phyloP scores from a whole-genome alignment of 2,888 invertebrate species.

The Melanophora roralis region DNA sequence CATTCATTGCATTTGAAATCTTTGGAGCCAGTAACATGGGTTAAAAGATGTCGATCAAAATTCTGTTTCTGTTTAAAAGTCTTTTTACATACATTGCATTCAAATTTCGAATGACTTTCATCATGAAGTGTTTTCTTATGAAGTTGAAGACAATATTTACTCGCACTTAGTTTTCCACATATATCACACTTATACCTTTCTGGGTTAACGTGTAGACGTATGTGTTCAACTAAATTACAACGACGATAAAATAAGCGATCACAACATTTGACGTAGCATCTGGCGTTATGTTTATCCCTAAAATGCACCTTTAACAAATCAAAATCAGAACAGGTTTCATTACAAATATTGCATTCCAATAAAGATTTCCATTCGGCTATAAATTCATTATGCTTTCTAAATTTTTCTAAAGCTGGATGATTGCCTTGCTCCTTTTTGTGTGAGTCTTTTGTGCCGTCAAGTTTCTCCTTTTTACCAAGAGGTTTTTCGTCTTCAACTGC shows the following conservation, averaged over 20 bases:
- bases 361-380: constrained; percentile 59
- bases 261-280: constrained; percentile 64
- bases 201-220: constrained; percentile 65
- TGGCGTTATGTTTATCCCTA: constrained; percentile 57
- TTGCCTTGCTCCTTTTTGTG: background rate
- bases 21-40: constrained; percentile 54
- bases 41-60: constrained; percentile 61
- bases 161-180: constrained; percentile 63
- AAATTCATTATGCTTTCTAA: constrained; percentile 59
- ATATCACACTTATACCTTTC: constrained; percentile 64
- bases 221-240: constrained; percentile 64
- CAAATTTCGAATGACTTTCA: constrained; percentile 15
- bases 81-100: constrained; percentile 61
- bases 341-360: constrained; percentile 61
- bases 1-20: constrained; percentile 64
- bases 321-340: constrained; percentile 50
- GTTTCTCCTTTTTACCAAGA: background rate
- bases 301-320: constrained; percentile 62
- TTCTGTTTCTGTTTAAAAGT: constrained; percentile 48
- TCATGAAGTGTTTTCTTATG: constrained; percentile 61
- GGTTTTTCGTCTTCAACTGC: background rate
- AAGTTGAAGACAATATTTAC: constrained; percentile 47
- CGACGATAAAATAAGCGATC: constrained; percentile 65
- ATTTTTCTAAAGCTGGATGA: constrained; percentile 54
- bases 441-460: background rate